A percentile compares a stretch with the other conserved stretches of the same genome.
Conservation (phyloP, 2,888 invertebrate genomes). For the Oegoconia quadripuncta region DNA sequence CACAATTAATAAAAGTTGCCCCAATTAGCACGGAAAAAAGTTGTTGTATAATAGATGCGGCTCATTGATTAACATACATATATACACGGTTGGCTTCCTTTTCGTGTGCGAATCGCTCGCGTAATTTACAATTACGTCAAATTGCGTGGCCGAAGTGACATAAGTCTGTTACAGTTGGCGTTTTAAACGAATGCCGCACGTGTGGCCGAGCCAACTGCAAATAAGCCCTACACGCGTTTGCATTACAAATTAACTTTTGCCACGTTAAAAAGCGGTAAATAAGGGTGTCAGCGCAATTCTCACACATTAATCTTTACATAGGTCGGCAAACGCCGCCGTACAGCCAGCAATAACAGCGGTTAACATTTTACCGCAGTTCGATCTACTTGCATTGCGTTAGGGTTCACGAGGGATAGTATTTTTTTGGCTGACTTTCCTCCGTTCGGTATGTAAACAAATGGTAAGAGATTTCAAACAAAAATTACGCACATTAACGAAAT, state of each 20-base stretch:
- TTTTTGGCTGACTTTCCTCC: too few species aligned
- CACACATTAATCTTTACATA: slow-evolving; percentile 24
- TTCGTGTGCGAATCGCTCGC: slow-evolving; percentile 44
- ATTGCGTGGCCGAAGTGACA: slow-evolving; percentile 71
- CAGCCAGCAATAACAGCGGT: neutral
- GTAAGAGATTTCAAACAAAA: too few species aligned
- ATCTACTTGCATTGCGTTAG: too few species aligned
- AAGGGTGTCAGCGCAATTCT: slow-evolving; percentile 23
- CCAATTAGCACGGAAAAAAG: slow-evolving; percentile 1
- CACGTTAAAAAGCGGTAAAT: slow-evolving; percentile 10
- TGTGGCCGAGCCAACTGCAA: slow-evolving; percentile 39
- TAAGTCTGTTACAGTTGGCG: slow-evolving; percentile 61
- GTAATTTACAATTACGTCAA: slow-evolving; percentile 71
- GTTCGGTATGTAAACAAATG: too few species aligned
- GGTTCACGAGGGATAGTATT: too few species aligned
- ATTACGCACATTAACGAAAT: too few species aligned
- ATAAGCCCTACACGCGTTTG: slow-evolving; percentile 32
- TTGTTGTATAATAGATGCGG: slow-evolving; percentile 20
- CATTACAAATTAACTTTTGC: slow-evolving; percentile 31
- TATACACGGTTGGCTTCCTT: slow-evolving; percentile 46
- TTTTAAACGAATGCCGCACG: slow-evolving; percentile 41
- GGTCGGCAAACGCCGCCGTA: neutral
- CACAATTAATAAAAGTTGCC: neutral
- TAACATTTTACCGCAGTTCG: too few species aligned
- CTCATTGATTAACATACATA: slow-evolving; percentile 43